Base-by-base conservation (phyloP, 2,113 vertebrate species). In the Bubo bubo region DNA sequence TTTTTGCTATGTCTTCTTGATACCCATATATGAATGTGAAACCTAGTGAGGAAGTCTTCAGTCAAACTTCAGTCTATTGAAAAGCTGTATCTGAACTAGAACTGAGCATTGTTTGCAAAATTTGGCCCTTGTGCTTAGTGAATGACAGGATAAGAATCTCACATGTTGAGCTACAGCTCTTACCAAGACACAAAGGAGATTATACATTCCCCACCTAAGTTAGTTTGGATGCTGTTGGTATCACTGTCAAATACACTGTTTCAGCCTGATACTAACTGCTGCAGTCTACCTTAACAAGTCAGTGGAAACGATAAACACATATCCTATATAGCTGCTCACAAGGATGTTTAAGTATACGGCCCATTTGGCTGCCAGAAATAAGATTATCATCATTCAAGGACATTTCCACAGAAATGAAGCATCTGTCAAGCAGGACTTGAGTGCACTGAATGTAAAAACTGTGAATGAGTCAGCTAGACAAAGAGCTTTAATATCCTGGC, bases 311-410 rank as follows among this genome's bases (percentile, higher is more conserved):
- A 68, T 19, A 56, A 9, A 22, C 45, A 39, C 55, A 50, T 7
- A 59, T 30, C 79, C 73, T 76, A 16, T 4, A 28, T 50, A 95
- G 79, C 84, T 82, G 87, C 73, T 91, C 53, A 64, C 75, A 90
- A 58, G 43, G 55, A 74, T 60, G 18, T 21, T 58, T 53, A 79
- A 80, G 84, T 70, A 13, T 73, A 93, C 7, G 41, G 84, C 47
- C 82, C 58, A 79, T 96, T 93, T 93, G 75, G 79, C 88, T 86
- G 77, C 88, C 94, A 97, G 95, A 96, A 97, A 95, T 63, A 62
- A 97, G 94, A 70, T 68, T 55, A 97, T 96, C 93, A 62, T 62
- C 55, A 91, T 93, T 95, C 94, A 93, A 90, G 86, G 92, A 72
- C 86, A 66, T 64, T 96, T 87, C 72, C 84, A 93, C 32, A 75